Evolutionary conservation across 2,113 vertebrate species (phyloP).

Genomic region (Psilopogon haemacephalus): DNA sequence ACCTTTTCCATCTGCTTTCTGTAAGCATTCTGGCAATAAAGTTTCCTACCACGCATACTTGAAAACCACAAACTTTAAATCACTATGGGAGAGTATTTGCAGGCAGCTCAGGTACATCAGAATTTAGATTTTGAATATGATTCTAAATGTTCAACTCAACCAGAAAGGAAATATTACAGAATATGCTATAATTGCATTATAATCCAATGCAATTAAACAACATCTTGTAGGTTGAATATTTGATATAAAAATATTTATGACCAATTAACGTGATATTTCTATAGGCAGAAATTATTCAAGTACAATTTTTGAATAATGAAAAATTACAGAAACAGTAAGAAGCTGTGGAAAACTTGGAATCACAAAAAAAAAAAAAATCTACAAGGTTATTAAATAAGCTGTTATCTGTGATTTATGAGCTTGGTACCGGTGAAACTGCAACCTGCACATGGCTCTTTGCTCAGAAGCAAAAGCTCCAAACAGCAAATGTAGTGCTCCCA

Average conservation of each 20-base stretch:
- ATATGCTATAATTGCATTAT: neutral
- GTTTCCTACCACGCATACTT: neutral
- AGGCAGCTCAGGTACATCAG: neutral
- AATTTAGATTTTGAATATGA: neutral
- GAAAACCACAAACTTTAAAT: neutral
- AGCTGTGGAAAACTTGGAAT: neutral
- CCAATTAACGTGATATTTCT: neutral
- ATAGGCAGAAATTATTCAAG: neutral
- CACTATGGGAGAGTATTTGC: neutral
- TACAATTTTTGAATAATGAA: neutral
- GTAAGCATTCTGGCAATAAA: neutral
- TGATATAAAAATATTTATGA: slow-evolving; percentile 3
- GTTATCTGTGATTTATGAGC: slow-evolving; percentile 47
- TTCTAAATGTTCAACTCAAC: neutral
- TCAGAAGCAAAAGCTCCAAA: slow-evolving; percentile 6
- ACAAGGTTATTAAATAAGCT: slow-evolving; percentile 23
- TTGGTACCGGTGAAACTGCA: neutral
- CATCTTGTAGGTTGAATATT: neutral
- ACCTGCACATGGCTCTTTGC: neutral
- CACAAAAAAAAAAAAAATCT: neutral
- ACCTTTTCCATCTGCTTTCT: neutral
- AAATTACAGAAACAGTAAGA: neutral
- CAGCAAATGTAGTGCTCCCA: neutral
- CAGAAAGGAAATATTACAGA: neutral
- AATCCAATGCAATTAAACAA: neutral